Evolutionary conservation across 2,113 vertebrate species (phyloP).

Genomic region (Porphyrio hochstetteri): DNA sequence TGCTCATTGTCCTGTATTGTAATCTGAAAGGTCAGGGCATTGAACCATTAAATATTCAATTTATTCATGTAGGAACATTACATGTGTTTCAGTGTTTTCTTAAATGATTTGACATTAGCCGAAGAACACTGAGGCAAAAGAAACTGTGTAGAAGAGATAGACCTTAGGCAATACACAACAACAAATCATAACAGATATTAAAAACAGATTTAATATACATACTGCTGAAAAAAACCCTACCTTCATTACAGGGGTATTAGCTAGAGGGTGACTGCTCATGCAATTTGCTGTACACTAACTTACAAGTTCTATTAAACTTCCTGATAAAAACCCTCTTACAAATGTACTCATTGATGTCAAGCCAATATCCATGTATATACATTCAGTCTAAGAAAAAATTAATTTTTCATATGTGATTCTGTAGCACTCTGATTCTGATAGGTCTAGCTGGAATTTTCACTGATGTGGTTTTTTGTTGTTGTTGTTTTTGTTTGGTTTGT

Average conservation of each 20-base stretch:
- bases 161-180: background rate
- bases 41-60: conserved; percentile 47
- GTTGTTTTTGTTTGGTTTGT: too few relatives aligned
- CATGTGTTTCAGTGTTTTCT: conserved; percentile 25
- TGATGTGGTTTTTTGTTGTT: background rate
- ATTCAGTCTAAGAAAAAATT: background rate
- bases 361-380: background rate
- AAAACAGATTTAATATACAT: background rate
- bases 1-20: background rate
- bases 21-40: conserved; percentile 34
- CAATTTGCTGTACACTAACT: background rate
- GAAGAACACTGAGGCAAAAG: background rate
- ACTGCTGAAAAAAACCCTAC: background rate
- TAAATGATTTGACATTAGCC: conserved; percentile 21
- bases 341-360: background rate
- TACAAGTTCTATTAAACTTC: background rate
- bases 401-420: background rate
- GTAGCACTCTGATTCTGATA: background rate
- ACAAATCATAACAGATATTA: background rate
- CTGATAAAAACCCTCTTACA: background rate
- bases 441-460: background rate
- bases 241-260: background rate
- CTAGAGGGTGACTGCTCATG: background rate
- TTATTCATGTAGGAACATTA: conserved; percentile 38
- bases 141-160: background rate